Evolutionary conservation across 2,888 invertebrate species (phyloP).

Genomic region (Neoscelio sp.): DNA sequence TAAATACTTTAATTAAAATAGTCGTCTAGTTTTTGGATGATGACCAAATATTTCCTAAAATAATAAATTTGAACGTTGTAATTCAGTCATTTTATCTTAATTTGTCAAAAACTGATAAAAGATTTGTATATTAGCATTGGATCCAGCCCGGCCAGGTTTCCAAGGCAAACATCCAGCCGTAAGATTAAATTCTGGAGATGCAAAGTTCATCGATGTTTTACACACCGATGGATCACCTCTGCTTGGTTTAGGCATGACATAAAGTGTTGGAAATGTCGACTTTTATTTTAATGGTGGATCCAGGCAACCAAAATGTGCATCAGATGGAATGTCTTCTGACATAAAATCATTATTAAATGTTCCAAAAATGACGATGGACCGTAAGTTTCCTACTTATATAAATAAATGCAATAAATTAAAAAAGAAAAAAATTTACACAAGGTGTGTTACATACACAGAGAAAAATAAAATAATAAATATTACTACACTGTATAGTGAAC

Average conservation of each 20-base stretch:
- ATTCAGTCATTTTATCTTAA: too few species aligned
- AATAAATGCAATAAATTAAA: too few species aligned
- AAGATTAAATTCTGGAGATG: conserved; percentile 79
- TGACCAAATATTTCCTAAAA: too few species aligned
- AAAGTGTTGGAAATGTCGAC: conserved; percentile 81
- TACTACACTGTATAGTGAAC: too few species aligned
- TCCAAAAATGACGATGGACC: conserved; percentile 73
- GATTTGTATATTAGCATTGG: conserved; percentile 76
- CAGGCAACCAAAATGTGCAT: conserved; percentile 82
- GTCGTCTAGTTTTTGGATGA: too few species aligned
- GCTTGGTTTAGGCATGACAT: conserved; percentile 77
- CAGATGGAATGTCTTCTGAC: conserved; percentile 68
- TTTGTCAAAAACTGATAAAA: conserved; percentile 1
- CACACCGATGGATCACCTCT: conserved; percentile 81
- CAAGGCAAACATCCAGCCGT: conserved; percentile 78
- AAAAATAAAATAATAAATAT: conserved; percentile 7
- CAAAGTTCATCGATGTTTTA: conserved; percentile 80
- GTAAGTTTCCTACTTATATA: too few species aligned
- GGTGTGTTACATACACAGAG: too few species aligned
- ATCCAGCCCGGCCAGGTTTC: conserved; percentile 82
- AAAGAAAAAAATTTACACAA: too few species aligned
- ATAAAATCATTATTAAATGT: conserved; percentile 73
- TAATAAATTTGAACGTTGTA: too few species aligned
- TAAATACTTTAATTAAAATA: too few species aligned
- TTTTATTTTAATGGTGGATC: conserved; percentile 84